These are phyloP conservation scores for Microcaecilia unicolor DNA, from an alignment of 2,797 vertebrate genomes.

Conservation along the genomic window DNA sequence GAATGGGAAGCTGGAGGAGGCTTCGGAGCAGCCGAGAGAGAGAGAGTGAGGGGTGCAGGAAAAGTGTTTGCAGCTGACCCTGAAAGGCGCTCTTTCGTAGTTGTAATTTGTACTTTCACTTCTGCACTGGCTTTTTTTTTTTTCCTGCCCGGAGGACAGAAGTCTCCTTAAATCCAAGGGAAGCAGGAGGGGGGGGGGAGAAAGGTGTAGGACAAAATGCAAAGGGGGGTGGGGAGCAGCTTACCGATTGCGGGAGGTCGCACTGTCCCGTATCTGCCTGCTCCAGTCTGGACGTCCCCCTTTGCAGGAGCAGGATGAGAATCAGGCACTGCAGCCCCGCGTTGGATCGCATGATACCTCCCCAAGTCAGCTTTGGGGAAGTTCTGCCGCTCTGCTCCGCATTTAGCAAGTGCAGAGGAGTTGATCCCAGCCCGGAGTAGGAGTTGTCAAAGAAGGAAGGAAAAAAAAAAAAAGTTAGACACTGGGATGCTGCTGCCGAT, in stretches of 20 bases:
- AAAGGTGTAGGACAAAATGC: background rate
- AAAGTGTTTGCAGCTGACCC: too few species aligned
- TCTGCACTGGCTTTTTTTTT: too few species aligned
- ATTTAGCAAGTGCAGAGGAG: slow-evolving; percentile 35
- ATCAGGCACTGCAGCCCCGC: slow-evolving; percentile 64
- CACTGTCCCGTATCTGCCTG: slow-evolving; percentile 63
- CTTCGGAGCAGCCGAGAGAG: too few species aligned
- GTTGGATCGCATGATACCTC: slow-evolving; percentile 56
- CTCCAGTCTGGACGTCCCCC: slow-evolving; percentile 59
- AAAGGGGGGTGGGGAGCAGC: slow-evolving; percentile 22
- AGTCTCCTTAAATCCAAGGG: background rate
- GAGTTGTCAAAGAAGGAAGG: background rate
- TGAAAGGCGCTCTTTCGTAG: too few species aligned
- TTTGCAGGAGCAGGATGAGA: slow-evolving; percentile 50
- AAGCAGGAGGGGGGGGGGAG: background rate
- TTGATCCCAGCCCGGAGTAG: background rate
- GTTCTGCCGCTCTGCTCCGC: slow-evolving; percentile 19
- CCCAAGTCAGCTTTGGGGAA: slow-evolving; percentile 4
- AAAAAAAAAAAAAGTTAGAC: background rate
- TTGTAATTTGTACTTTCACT: too few species aligned
- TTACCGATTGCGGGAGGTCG: slow-evolving; percentile 74
- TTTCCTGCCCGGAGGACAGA: too few species aligned
- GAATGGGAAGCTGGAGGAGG: too few species aligned
- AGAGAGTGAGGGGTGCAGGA: too few species aligned
- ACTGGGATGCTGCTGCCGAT: too few species aligned